These are phyloP conservation scores for Oxycera nigricornis DNA, from an alignment of 2,888 invertebrate species.

Conservation along the genomic window DNA sequence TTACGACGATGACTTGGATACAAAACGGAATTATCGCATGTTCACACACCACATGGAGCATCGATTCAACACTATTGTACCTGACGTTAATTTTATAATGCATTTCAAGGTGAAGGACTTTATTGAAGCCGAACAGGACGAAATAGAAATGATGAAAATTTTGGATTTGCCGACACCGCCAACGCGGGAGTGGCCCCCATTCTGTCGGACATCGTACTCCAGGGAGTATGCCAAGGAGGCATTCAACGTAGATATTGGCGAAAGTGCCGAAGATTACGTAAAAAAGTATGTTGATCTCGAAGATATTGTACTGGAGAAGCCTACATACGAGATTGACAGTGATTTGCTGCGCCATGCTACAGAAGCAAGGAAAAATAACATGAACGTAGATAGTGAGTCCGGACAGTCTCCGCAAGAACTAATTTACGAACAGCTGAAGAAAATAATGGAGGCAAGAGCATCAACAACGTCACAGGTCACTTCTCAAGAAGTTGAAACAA, in stretches of 20 bases:
- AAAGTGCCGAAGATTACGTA: conserved; percentile 52
- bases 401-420: neutral
- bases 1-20: conserved; percentile 56
- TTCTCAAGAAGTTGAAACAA: neutral
- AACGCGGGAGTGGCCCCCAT: conserved; percentile 44
- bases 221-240: conserved; percentile 10
- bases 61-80: conserved; percentile 57
- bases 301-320: conserved; percentile 49
- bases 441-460: neutral
- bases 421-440: neutral
- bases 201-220: conserved; percentile 28
- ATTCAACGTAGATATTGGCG: conserved; percentile 17
- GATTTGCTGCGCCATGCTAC: conserved; percentile 1
- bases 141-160: conserved; percentile 47
- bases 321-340: conserved; percentile 25
- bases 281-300: conserved; percentile 56
- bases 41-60: conserved; percentile 59
- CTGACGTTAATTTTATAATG: conserved; percentile 56
- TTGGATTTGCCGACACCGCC: conserved; percentile 43
- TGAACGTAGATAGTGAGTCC: neutral
- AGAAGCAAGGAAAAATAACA: conserved; percentile 18
- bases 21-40: conserved; percentile 57
- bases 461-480: too few relatives aligned
- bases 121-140: conserved; percentile 53
- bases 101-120: conserved; percentile 58